Evolutionary conservation across 30 jellyfish, hydroid and myxozoan species (phyloP), one percentile per base, ranked within the genome.

Genomic region (Hydra vulgaris): DNA sequence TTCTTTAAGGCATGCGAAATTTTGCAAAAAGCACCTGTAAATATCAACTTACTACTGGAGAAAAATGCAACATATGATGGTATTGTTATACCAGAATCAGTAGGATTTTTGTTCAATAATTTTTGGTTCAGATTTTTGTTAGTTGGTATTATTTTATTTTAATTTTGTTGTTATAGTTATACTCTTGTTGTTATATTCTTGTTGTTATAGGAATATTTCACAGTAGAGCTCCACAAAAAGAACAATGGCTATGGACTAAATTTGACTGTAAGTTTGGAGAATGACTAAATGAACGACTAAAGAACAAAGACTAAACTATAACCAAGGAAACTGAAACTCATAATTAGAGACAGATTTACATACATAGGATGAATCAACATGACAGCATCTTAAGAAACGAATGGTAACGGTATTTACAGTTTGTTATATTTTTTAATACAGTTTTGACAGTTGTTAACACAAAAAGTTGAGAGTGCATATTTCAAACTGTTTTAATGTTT

Each of bases 51-150:
- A 17, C 61, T 91, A 12, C 22, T 91, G 56, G 97, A 91, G 77
- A 81, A 88, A 83, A 76, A 80, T 81, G 96, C 95, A 0, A 83
- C 76, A 5, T 91, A 26, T 85, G 97, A 91, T 54, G 74, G 66
- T 23, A 68, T 91, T 23, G 74, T 79, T 18, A 54, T 91, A 15
- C 97, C 97, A 0, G 97, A 91, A 66, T 86, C 97, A 83, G 97
- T 91, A 83, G 23, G 97, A 18, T 61, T 7, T 21, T 0, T 78
- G 18, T 26, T 25, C 12, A 74, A 19, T 25, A n/a, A 3, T 21
- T 53, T 25, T 53, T 19, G 8, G 7, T 1, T 1, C 25, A 20
- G 15, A 1, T 15, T 71, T 20, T 12, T n/a, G 79, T 20, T 0
- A n/a, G n/a, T n/a, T n/a, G n/a, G n/a, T n/a, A n/a, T n/a, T n/a